Evolutionary conservation across 2,113 vertebrate species (phyloP).

Genomic region (Rhea americana): DNA sequence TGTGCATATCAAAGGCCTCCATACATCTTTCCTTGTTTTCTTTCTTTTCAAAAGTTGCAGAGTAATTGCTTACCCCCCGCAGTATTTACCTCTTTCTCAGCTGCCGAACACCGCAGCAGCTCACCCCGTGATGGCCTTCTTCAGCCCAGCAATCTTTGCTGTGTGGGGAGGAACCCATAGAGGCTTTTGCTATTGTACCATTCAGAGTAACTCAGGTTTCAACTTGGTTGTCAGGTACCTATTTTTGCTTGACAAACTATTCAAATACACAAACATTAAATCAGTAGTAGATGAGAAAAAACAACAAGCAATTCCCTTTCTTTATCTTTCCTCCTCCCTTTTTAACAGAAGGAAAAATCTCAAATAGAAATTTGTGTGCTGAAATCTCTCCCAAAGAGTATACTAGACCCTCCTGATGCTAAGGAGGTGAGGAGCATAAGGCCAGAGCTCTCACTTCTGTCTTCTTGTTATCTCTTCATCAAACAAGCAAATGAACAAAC

Average conservation of each 20-base stretch:
- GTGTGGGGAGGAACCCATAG: rapidly evolving
- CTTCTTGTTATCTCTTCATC: neutral
- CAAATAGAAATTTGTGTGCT: neutral
- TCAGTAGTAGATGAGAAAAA: neutral
- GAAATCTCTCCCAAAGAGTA: neutral
- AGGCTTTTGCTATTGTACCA: rapidly evolving
- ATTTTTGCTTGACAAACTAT: neutral
- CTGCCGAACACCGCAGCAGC: neutral
- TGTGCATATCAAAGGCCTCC: neutral
- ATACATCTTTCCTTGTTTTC: neutral
- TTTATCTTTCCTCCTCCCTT: neutral
- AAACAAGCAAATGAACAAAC: neutral
- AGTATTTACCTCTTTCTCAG: too few species aligned
- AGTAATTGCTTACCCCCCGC: neutral
- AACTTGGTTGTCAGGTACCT: rapidly evolving
- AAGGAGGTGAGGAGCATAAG: neutral
- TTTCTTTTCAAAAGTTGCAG: neutral
- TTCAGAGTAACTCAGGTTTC: rapidly evolving
- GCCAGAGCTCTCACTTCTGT: neutral
- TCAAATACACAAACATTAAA: neutral
- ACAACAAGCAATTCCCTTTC: neutral
- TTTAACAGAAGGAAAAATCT: neutral
- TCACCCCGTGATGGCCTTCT: rapidly evolving
- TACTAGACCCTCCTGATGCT: neutral
- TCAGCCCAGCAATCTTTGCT: rapidly evolving